These are phyloP conservation scores for Scyliorhinus canicula DNA, from an alignment of 2,797 vertebrate species.

Conservation along the genomic window DNA sequence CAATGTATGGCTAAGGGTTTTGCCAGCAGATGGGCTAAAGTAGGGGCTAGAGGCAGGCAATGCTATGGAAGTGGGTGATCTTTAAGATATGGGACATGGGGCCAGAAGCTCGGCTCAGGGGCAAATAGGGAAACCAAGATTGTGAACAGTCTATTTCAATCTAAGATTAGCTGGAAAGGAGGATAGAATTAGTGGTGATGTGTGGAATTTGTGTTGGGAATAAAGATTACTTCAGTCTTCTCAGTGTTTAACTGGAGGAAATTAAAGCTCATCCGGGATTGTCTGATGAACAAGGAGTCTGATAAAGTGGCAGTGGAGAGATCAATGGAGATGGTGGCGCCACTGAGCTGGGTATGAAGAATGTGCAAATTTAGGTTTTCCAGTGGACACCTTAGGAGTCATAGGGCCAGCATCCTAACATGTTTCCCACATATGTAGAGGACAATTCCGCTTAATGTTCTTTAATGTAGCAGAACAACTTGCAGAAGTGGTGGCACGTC, in stretches of 20 bases:
- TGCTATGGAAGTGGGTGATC: background rate
- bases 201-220: background rate
- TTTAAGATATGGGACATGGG: background rate
- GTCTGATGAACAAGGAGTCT: background rate
- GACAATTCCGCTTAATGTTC: background rate
- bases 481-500: background rate
- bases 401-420: background rate
- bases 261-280: background rate
- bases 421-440: background rate
- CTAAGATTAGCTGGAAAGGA: background rate
- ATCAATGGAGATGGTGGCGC: background rate
- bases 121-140: background rate
- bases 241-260: background rate
- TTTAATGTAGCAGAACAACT: background rate
- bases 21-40: background rate
- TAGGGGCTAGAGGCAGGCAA: background rate
- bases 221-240: background rate
- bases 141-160: background rate
- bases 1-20: background rate
- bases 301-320: background rate
- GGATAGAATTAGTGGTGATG: background rate
- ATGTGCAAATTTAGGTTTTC: background rate
- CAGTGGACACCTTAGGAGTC: background rate
- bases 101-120: background rate
- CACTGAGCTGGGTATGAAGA: too few relatives aligned